Evolutionary conservation across 1,140 invertebrate genomes (phyloP).

Genomic region (Bombus soroeensis): DNA sequence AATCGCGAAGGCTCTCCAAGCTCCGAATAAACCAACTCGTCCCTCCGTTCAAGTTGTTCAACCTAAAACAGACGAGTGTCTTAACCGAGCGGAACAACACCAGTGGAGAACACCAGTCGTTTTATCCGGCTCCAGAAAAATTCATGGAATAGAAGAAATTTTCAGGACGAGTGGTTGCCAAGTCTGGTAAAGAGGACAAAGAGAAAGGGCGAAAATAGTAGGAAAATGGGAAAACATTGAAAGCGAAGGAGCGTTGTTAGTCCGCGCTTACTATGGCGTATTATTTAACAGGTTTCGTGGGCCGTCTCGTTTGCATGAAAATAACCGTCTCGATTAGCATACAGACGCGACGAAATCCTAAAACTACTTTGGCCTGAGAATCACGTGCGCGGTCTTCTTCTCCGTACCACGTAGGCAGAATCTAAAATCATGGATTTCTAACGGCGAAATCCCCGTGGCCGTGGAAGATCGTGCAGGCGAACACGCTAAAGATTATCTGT

Average conservation of each 20-base stretch:
- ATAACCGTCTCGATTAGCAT: conserved; percentile 54
- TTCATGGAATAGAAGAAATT: conserved; percentile 3
- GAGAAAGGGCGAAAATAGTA: neutral
- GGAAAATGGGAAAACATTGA: neutral
- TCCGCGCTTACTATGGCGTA: conserved; percentile 26
- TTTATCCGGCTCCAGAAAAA: neutral
- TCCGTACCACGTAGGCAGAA: conserved; percentile 30
- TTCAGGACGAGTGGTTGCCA: neutral
- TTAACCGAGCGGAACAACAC: neutral
- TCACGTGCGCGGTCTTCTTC: conserved; percentile 8
- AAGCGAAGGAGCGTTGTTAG: conserved; percentile 6
- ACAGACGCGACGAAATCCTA: conserved; percentile 41
- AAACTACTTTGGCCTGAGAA: conserved; percentile 16
- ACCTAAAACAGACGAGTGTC: neutral
- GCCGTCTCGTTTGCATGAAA: conserved; percentile 48
- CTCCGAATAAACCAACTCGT: neutral
- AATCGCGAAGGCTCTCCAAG: neutral
- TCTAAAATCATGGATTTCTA: conserved; percentile 44
- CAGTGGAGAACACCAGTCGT: neutral
- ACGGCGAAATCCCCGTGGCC: neutral
- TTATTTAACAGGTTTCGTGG: conserved; percentile 16
- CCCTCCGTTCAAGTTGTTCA: neutral
- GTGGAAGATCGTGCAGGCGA: neutral
- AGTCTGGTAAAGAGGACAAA: neutral
- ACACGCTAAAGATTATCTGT: conserved; percentile 61